These are phyloP conservation scores for Thyatira batis DNA, from an alignment of 2,888 invertebrate species.

Conservation along the genomic window DNA sequence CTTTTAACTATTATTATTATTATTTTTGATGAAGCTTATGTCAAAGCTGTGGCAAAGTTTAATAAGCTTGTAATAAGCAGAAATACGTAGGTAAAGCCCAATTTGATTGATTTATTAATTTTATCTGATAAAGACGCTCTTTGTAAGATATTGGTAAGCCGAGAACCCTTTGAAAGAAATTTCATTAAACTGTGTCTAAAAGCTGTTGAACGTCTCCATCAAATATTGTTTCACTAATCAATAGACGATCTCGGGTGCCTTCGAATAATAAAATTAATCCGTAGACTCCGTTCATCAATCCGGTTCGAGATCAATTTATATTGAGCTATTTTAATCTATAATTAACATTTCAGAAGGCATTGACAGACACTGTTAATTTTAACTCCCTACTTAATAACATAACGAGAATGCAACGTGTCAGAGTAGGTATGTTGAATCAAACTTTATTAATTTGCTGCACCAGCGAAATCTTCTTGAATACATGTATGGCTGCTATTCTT, in stretches of 20 bases:
- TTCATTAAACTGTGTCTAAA: constrained; percentile 45
- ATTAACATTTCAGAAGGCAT: constrained; percentile 60
- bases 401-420: too few species aligned
- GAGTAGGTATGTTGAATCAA: too few species aligned
- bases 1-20: not conserved
- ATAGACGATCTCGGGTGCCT: constrained; percentile 38
- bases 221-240: constrained; percentile 54
- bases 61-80: not conserved
- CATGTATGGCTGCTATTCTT: too few species aligned
- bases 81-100: constrained; percentile 1
- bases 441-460: too few species aligned
- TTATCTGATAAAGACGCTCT: constrained; percentile 11
- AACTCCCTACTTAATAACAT: too few species aligned
- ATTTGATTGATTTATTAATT: constrained; percentile 32
- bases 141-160: constrained; percentile 21
- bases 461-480: too few species aligned
- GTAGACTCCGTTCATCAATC: constrained; percentile 55
- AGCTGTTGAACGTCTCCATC: constrained; percentile 34
- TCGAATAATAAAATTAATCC: constrained; percentile 56
- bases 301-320: constrained; percentile 52
- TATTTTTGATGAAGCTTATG: not conserved
- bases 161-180: constrained; percentile 42
- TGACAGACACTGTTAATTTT: constrained; percentile 27
- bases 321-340: constrained; percentile 60
- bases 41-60: not conserved